phyloP scores from a whole-genome alignment of 2,113 vertebrate genomes.

The Ploceus nigricollis region DNA sequence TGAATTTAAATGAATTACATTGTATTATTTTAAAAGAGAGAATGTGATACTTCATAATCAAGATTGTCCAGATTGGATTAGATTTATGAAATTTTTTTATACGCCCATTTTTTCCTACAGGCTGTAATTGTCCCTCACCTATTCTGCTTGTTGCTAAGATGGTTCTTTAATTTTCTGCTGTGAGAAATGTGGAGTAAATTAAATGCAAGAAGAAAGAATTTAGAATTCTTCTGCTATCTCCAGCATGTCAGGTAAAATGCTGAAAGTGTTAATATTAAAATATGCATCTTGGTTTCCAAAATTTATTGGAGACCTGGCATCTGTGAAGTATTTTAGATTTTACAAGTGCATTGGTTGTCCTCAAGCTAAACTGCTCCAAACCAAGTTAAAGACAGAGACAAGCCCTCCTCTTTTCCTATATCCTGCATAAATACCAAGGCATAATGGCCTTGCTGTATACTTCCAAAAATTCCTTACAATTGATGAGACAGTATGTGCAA shows the following conservation, averaged over 20 bases:
- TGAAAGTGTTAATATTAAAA: not conserved
- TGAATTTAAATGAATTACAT: not conserved
- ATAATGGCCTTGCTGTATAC: not conserved
- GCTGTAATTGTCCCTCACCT: not conserved
- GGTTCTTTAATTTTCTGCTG: not conserved
- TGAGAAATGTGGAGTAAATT: not conserved
- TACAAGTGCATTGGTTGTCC: not conserved
- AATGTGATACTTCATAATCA: not conserved
- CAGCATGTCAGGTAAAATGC: not conserved
- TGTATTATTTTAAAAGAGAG: not conserved
- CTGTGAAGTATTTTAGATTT: not conserved
- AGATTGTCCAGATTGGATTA: not conserved
- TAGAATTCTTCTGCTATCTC: not conserved
- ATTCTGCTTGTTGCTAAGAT: not conserved
- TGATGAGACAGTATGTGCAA: not conserved
- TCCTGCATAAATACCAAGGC: not conserved
- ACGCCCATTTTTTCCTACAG: not conserved
- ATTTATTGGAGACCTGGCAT: not conserved
- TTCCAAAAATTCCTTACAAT: not conserved
- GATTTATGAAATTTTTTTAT: not conserved
- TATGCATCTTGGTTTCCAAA: not conserved
- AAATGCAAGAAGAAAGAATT: not conserved
- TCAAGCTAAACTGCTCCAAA: not conserved
- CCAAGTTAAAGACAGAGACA: not conserved
- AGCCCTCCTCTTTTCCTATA: not conserved